A percentile compares a stretch with the other conserved stretches of the same genome.
These are phyloP conservation scores for Lathronympha strigana DNA, from an alignment of 2,888 invertebrate genomes.

Conservation along the genomic window DNA sequence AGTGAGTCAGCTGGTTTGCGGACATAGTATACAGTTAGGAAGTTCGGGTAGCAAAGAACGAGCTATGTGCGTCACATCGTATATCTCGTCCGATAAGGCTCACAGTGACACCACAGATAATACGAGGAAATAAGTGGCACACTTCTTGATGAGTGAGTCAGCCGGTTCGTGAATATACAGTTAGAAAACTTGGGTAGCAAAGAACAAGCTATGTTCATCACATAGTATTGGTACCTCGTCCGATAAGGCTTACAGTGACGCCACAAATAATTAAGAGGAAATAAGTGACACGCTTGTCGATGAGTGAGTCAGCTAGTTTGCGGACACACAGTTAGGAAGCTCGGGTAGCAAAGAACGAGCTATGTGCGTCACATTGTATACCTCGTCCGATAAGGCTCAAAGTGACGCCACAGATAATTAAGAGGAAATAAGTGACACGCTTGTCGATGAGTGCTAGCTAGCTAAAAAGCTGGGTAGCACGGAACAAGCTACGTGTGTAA, in stretches of 20 bases:
- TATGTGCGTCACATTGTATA: too few relatives aligned
- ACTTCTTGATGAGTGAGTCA: slow-evolving; percentile 40
- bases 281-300: slow-evolving; percentile 40
- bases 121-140: slow-evolving; percentile 39
- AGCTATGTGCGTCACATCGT: too few relatives aligned
- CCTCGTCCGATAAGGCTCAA: too few relatives aligned
- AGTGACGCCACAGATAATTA: too few relatives aligned
- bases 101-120: slow-evolving; percentile 36
- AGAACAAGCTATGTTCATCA: too few relatives aligned
- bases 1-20: slow-evolving; percentile 38
- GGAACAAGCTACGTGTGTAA: too few relatives aligned
- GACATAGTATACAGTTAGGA: not conserved
- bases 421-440: too few relatives aligned
- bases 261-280: slow-evolving; percentile 39
- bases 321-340: not conserved
- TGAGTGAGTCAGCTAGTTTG: slow-evolving; percentile 40
- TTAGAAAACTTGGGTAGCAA: not conserved
- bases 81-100: slow-evolving; percentile 29
- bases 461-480: too few relatives aligned
- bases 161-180: slow-evolving; percentile 26
- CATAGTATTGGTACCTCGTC: too few relatives aligned
- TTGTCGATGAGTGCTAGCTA: too few relatives aligned
- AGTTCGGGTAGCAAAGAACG: not conserved
- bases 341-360: not conserved
- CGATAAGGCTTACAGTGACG: slow-evolving; percentile 32